Conservation (phyloP, 2,888 invertebrate genomes). For the Drosophila leonis region DNA sequence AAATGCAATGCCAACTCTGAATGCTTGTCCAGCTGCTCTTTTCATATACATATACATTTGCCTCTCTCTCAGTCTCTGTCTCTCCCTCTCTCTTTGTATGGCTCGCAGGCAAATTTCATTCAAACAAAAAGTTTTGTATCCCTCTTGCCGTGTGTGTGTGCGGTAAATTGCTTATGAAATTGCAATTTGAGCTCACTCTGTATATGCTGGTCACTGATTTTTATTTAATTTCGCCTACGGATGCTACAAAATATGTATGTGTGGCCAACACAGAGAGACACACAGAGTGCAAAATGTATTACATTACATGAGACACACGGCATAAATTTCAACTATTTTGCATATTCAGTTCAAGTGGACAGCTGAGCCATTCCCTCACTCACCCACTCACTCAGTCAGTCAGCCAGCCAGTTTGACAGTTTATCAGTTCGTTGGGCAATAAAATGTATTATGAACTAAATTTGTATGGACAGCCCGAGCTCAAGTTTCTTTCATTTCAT, state of each 20-base stretch:
- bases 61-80: background rate
- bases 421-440: conserved; percentile 55
- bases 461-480: conserved; percentile 47
- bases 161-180: conserved; percentile 83
- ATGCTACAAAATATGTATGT: conserved; percentile 40
- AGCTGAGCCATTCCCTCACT: conserved; percentile 20
- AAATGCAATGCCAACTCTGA: conserved; percentile 48
- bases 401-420: conserved; percentile 28
- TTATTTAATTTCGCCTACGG: conserved; percentile 76
- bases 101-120: conserved; percentile 62
- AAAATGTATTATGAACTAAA: conserved; percentile 64
- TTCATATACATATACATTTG: conserved; percentile 15
- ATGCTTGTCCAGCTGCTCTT: conserved; percentile 58
- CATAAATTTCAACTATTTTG: conserved; percentile 71
- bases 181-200: conserved; percentile 77
- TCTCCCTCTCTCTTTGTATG: conserved; percentile 15
- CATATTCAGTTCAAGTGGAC: conserved; percentile 60
- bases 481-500: conserved; percentile 44
- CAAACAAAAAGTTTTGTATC: conserved; percentile 62
- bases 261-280: conserved; percentile 4
- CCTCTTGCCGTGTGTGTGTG: conserved; percentile 33
- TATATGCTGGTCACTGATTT: conserved; percentile 69
- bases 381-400: conserved; percentile 19
- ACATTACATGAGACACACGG: conserved; percentile 72
- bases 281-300: conserved; percentile 59